These are phyloP conservation scores for Hycleus phaleratus DNA, from an alignment of 1,140 invertebrate species.

Conservation along the genomic window DNA sequence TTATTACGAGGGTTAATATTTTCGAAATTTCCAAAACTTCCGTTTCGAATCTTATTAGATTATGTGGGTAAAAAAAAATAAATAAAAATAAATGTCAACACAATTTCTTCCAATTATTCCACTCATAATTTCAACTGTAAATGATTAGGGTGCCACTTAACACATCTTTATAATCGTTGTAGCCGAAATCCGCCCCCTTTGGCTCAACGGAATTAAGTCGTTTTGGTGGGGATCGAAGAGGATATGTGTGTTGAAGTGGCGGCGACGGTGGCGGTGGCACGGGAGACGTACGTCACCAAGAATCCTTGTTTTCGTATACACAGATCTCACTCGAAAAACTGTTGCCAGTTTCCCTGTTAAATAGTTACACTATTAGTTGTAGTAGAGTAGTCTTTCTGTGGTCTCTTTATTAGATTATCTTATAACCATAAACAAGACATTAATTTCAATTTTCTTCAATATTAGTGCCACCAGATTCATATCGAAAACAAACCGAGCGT, in stretches of 20 bases:
- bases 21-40: too few species aligned
- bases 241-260: neutral
- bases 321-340: constrained; percentile 9
- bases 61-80: too few species aligned
- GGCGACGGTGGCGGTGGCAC: constrained; percentile 15
- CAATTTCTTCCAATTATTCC: constrained; percentile 25
- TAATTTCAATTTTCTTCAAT: constrained; percentile 25
- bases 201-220: constrained; percentile 16
- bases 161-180: constrained; percentile 20
- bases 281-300: constrained; percentile 14
- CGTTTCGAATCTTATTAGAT: too few species aligned
- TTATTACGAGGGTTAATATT: too few species aligned
- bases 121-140: constrained; percentile 18
- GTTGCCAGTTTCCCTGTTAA: constrained; percentile 20
- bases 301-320: constrained; percentile 6
- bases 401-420: constrained; percentile 27
- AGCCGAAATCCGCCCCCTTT: constrained; percentile 24
- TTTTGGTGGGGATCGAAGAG: constrained; percentile 13
- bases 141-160: constrained; percentile 23
- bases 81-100: constrained; percentile 14
- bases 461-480: too few species aligned
- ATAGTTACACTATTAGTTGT: too few species aligned
- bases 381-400: constrained; percentile 15
- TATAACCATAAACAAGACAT: constrained; percentile 24
- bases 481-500: too few species aligned